Evolutionary conservation across 2,797 vertebrate genomes (phyloP), one percentile per base, ranked within the genome.

Genomic region (Pipistrellus nathusii): DNA sequence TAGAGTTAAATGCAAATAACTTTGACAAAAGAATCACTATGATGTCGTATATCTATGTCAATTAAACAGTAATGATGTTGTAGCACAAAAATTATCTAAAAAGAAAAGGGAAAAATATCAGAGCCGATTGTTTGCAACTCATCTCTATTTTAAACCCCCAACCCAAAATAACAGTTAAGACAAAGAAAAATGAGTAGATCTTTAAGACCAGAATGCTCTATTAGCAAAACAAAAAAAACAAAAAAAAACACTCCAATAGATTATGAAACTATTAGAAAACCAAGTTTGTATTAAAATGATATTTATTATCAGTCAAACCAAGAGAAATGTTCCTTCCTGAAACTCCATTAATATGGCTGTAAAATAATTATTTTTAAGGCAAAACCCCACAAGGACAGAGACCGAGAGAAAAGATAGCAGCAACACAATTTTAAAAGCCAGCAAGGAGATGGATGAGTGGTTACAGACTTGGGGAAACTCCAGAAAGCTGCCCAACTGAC

Each of bases 21-120:
- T 94, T 95, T 90, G 62, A 78, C 38, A 94, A 88, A 91, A 92
- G 72, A 91, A 68, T 27, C 84, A 80, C 25, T 48, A 1, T 64
- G 8, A 62, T 59, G 8, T 77, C 23, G 64, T 80, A 90, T 75
- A 85, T 64, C 17, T n/a, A 17, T 53, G 30, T 82, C 80, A 90
- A 30, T 12, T 85, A 85, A 91, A 83, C 3, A 78, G 27, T 38
- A 25, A 8, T 11, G 14, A 88, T 64, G 32, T 68, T 93, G 85
- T 38, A 85, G 30, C 77, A 88, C 18, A 71, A 75, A 73, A 91
- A 78, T 48, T 76, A 71, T 25, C 75, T 32, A n/a, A 27, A 76
- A 38, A 62, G 9, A 53, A 85, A 83, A 51, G 1, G 27, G 48
- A 1, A n/a, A 85, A 88, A 35, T 38, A 80, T 53, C 25, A 59